Conservation (phyloP, 2,113 vertebrate species). For the Otocyon megalotis region DNA sequence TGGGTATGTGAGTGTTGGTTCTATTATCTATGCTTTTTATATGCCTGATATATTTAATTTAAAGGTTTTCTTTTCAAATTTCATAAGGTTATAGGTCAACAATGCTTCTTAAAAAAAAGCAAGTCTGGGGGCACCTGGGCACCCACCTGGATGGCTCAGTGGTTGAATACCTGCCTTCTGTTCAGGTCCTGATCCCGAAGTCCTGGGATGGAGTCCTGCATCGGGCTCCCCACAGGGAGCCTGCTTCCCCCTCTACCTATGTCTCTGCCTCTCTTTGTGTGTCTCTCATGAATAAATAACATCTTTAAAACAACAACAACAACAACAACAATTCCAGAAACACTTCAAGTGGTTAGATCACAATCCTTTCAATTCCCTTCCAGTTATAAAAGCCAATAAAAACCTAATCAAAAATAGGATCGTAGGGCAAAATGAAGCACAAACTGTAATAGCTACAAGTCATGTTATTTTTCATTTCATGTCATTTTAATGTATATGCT, state of each 20-base stretch:
- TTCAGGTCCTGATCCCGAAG: too few relatives aligned
- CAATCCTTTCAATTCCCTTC: background rate
- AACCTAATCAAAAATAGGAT: constrained; percentile 37
- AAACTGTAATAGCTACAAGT: background rate
- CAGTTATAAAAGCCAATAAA: background rate
- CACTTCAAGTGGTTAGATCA: background rate
- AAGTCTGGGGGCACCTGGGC: too few relatives aligned
- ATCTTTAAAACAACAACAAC: background rate
- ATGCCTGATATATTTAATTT: constrained; percentile 27
- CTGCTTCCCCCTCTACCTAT: too few relatives aligned
- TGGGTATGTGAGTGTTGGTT: background rate
- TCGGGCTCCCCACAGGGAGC: too few relatives aligned
- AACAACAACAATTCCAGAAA: background rate
- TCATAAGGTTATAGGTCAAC: background rate
- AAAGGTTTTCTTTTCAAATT: background rate
- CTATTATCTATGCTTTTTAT: background rate
- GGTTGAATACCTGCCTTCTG: too few relatives aligned
- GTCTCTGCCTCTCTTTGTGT: too few relatives aligned
- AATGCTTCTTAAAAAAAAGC: background rate
- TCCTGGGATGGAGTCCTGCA: too few relatives aligned
- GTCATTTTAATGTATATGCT: background rate
- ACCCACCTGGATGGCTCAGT: too few relatives aligned
- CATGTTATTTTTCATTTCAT: background rate
- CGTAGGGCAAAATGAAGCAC: background rate
- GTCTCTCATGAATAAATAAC: too few relatives aligned